phyloP scores from a whole-genome alignment of 2,113 vertebrate species.

The Megaptera novaeangliae region DNA sequence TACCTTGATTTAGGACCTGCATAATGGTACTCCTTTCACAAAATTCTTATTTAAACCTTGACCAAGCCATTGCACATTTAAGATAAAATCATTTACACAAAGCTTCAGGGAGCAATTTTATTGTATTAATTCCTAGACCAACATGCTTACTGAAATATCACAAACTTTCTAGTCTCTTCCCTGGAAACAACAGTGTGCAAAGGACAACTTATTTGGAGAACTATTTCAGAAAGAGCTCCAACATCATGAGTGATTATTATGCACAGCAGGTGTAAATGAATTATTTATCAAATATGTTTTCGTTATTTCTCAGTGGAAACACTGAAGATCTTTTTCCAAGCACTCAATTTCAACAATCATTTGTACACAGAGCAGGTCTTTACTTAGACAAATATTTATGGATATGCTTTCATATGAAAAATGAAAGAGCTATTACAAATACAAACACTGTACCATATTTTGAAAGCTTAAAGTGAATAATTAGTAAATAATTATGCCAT shows the following conservation, averaged over 20 bases:
- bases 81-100: constrained; percentile 47
- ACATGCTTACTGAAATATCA: constrained; percentile 44
- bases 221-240: constrained; percentile 70
- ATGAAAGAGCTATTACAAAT: constrained; percentile 69
- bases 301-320: constrained; percentile 79
- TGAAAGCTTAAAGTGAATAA: constrained; percentile 72
- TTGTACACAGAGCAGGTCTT: constrained; percentile 79
- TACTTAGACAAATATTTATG: constrained; percentile 81
- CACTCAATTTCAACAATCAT: constrained; percentile 74
- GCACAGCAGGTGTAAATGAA: constrained; percentile 83
- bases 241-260: constrained; percentile 79
- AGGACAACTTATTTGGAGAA: constrained; percentile 71
- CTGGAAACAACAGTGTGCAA: constrained; percentile 51
- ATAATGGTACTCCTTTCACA: neutral
- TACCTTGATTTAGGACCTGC: neutral
- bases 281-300: constrained; percentile 85
- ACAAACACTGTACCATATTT: constrained; percentile 64
- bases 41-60: constrained; percentile 40
- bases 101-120: constrained; percentile 6
- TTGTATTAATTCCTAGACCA: constrained; percentile 29
- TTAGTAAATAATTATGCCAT: constrained; percentile 72
- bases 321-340: constrained; percentile 72
- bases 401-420: constrained; percentile 74
- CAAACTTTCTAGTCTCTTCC: neutral
- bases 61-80: constrained; percentile 16